Base-by-base conservation (phyloP, 2,113 vertebrate species). In the Benitochromis conjunctus region DNA sequence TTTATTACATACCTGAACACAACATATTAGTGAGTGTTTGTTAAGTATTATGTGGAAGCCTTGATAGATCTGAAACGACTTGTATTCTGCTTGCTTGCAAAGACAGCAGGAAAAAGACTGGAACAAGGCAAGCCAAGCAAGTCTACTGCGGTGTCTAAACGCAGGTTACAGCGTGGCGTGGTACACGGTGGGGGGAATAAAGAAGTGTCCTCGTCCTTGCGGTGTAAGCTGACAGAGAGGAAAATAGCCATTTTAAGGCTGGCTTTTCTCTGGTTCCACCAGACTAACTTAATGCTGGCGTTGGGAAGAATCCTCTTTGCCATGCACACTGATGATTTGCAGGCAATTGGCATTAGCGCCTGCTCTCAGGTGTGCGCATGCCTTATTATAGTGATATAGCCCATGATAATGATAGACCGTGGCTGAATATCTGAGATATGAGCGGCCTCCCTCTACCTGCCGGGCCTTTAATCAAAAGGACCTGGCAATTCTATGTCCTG, bases 401-500 rank as follows among this genome's bases (percentile, higher is more conserved):
- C 66, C 41, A 48, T 91, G 94, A 94, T 94, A 93, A 93, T 94
- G 90, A 94, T 85, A 43, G 82, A 89, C 54, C 87, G 54, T 91
- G 88, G 87, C 91, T 93, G 90, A 94, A 88, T 93, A 88, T 83
- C 82, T 89, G 84, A 91, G 87, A 92, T 91, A 90, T 89, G 89
- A 92, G 87, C 53, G 54, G 76, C 87, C 78, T 91, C 88, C 76
- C 81, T 90, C 88, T 89, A 82, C 90, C 91, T 94, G 84, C 88
- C 6, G 87, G 92, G 89, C 88, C 89, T 92, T 95, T 95, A 94
- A 94, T 95, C 92, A 95, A 94, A 94, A 91, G 79, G 89, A 88
- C 80, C 80, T 31, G 26, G 80, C 81, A 13, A 85, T 89, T 89
- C 90, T 88, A 80, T 84, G 57, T 92, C 71, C 86, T 51, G 92